phyloP scores from a whole-genome alignment of 2,888 invertebrate genomes.

The Meiosimyza platycephala region DNA sequence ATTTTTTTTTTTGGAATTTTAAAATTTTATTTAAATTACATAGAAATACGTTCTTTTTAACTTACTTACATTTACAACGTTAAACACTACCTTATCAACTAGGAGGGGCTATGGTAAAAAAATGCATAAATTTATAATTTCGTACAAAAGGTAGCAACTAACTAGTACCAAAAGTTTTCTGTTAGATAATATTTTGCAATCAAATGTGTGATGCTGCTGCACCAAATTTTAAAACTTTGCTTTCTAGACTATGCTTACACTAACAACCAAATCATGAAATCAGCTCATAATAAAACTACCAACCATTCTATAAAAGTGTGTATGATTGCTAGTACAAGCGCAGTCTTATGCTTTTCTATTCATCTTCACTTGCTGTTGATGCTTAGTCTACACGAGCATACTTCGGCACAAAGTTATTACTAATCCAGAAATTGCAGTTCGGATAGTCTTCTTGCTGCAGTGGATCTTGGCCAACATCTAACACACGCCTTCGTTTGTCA shows the following conservation, averaged over 20 bases:
- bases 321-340: neutral
- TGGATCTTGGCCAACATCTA: slow-evolving; percentile 79
- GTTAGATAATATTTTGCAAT: neutral
- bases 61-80: slow-evolving; percentile 33
- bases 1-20: slow-evolving; percentile 14
- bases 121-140: slow-evolving; percentile 32
- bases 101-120: slow-evolving; percentile 16
- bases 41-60: slow-evolving; percentile 30
- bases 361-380: neutral
- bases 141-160: slow-evolving; percentile 33
- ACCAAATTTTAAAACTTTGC: no score
- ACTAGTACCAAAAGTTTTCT: neutral
- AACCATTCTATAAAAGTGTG: no score
- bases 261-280: no score
- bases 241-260: neutral
- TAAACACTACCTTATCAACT: slow-evolving; percentile 30
- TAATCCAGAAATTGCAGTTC: slow-evolving; percentile 82
- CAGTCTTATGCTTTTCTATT: neutral
- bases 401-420: slow-evolving; percentile 78
- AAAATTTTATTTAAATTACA: slow-evolving; percentile 24
- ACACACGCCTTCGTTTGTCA: slow-evolving; percentile 70
- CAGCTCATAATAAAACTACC: no score
- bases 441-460: slow-evolving; percentile 75
- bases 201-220: neutral
- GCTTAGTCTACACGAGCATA: slow-evolving; percentile 81